Base-by-base conservation (phyloP, 2,113 vertebrate genomes). In the Ailurus styani region DNA sequence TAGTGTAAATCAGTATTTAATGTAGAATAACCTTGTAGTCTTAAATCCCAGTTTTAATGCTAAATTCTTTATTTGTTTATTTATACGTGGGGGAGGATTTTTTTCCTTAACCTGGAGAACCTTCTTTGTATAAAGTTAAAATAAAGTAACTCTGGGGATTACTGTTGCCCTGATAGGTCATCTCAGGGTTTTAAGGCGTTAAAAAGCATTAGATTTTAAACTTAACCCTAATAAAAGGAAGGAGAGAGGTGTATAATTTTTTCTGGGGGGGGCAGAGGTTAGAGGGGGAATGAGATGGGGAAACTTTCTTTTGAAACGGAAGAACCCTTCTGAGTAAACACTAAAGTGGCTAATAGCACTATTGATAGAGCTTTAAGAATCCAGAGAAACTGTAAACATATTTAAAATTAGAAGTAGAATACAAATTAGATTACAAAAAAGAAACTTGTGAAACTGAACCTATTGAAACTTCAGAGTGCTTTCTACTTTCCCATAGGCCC, bases 161-260 rank as follows among this genome's bases (percentile, higher is more conserved):
- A 83, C 93, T 96, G 89, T 95, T 93, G 84, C 72, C 55, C 31
- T 85, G 45, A 29, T 75, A 73, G 88, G 81, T 88, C 96, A 66
- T 91, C 66, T n/a, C 47, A 47, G 70, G 47, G 79, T 96, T 97
- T 79, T 83, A 15, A 93, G 97, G 96, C 94, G 57, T 94, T 98
- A 54, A 2, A 64, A 11, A 82, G 73, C 55, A 31, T 77, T 86
- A 62, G 79, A 93, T 85, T 89, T 97, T 96, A 81, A 91, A 93
- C 45, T 62, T 94, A 1, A 27, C 4, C 34, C 89, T 86, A 45
- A 75, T 86, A 45, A 72, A 70, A 89, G 6, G 66, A 81, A 95
- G 55, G 55, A 96, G 7, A 60, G 73, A 78, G 52, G 11, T 78
- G 47, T 79, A 14, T 75, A 6, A 45, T 68, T 83, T 64, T n/a